phyloP scores from a whole-genome alignment of 2,797 vertebrate genomes.

The Vultur gryphus region DNA sequence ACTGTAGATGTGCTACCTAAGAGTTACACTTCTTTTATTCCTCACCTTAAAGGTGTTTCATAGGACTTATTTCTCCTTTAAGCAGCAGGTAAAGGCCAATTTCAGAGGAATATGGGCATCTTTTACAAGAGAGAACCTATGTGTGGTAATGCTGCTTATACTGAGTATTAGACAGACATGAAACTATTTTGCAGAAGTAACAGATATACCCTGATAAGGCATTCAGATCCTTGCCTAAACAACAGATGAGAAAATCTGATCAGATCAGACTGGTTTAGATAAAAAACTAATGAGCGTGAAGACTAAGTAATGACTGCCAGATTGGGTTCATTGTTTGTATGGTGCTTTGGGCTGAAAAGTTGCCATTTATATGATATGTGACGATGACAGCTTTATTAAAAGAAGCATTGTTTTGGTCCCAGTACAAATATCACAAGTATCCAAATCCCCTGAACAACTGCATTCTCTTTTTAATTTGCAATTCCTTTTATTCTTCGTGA shows the following conservation, averaged over 20 bases:
- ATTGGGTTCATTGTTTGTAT: background rate
- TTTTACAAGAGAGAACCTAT: background rate
- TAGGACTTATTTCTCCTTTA: background rate
- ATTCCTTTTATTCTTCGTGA: background rate
- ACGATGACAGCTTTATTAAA: slow-evolving; percentile 22
- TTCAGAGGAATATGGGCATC: background rate
- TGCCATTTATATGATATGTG: background rate
- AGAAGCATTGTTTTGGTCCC: slow-evolving; percentile 18
- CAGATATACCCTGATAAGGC: background rate
- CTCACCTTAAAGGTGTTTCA: background rate
- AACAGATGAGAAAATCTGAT: background rate
- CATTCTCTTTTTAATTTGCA: background rate
- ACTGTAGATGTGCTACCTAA: background rate
- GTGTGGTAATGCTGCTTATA: background rate
- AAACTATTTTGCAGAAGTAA: background rate
- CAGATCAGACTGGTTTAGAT: background rate
- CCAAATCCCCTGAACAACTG: background rate
- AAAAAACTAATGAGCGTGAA: background rate
- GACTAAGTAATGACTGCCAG: background rate
- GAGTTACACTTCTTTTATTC: background rate
- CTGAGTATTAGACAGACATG: background rate
- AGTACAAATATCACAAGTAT: background rate
- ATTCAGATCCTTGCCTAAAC: background rate
- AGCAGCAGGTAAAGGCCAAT: background rate
- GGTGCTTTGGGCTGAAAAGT: slow-evolving; percentile 14